These are phyloP conservation scores for Leptinotarsa peninsularis DNA, from an alignment of 2,888 invertebrate genomes.

Conservation along the genomic window DNA sequence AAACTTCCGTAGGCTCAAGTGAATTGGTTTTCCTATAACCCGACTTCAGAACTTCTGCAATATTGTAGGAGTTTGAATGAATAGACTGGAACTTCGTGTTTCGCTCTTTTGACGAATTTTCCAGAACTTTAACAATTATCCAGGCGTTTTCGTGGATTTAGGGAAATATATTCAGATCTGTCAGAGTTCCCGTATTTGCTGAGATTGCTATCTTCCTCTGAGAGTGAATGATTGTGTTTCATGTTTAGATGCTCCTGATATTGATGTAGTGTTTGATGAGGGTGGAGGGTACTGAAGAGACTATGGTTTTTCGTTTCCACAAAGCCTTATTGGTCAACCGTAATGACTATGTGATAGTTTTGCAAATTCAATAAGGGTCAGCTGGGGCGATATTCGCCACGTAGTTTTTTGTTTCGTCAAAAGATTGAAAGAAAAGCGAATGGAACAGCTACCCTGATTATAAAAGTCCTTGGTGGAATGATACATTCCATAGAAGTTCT, in stretches of 20 bases:
- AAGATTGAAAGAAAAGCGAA: too few relatives aligned
- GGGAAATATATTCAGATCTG: slow-evolving; percentile 16
- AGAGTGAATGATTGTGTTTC: slow-evolving; percentile 1
- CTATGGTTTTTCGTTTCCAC: too few relatives aligned
- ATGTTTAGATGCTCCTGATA: not conserved
- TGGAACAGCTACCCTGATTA: too few relatives aligned
- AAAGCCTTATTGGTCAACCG: too few relatives aligned
- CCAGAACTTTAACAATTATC: slow-evolving; percentile 16
- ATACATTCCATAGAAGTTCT: too few relatives aligned
- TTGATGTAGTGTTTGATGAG: too few relatives aligned
- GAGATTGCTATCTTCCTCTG: not conserved
- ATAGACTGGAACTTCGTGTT: slow-evolving; percentile 13
- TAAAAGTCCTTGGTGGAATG: too few relatives aligned
- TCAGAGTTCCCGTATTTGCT: not conserved
- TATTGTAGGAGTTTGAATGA: not conserved
- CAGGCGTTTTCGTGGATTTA: slow-evolving; percentile 1
- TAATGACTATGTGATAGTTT: too few relatives aligned
- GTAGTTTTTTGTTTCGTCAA: too few relatives aligned
- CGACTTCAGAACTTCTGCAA: not conserved
- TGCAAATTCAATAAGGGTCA: too few relatives aligned
- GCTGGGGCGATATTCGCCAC: too few relatives aligned
- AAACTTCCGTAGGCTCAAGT: slow-evolving; percentile 1
- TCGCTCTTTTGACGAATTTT: slow-evolving; percentile 13
- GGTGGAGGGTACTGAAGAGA: too few relatives aligned
- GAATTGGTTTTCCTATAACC: not conserved